These are phyloP conservation scores for Drosophila leonis DNA, from an alignment of 2,888 invertebrate species.

Conservation along the genomic window DNA sequence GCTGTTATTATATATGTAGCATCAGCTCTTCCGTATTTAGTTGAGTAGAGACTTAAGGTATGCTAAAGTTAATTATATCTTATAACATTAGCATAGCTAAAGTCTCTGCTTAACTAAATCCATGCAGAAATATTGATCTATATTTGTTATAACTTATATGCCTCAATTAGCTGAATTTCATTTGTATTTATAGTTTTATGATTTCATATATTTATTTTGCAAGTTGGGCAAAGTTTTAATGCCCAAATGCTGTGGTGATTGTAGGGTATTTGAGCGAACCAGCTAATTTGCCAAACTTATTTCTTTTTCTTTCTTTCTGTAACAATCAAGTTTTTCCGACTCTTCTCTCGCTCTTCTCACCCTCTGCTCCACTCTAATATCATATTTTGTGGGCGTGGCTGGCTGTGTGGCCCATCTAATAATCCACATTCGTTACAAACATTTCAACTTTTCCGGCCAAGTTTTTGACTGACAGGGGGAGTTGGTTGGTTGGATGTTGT, in stretches of 20 bases:
- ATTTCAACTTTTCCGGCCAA: conserved; percentile 57
- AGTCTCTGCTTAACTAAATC: not conserved
- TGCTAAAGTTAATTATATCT: too few species aligned
- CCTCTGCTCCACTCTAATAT: conserved; percentile 4
- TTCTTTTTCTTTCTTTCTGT: not conserved
- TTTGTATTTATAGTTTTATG: not conserved
- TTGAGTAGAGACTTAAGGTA: not conserved
- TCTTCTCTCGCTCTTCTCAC: not conserved
- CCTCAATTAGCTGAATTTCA: not conserved
- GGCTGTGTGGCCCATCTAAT: conserved; percentile 42
- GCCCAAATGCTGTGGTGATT: not conserved
- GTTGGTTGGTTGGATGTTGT: not conserved
- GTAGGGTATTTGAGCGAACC: conserved; percentile 40
- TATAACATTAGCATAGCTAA: too few species aligned
- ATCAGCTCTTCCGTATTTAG: too few species aligned
- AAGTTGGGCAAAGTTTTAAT: conserved; percentile 8
- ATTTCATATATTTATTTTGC: not conserved
- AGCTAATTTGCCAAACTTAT: conserved; percentile 5
- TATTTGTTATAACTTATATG: not conserved
- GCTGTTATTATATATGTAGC: not conserved
- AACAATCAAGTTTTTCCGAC: conserved; percentile 23
- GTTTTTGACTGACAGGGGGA: conserved; percentile 41
- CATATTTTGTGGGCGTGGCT: conserved; percentile 38
- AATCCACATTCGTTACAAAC: conserved; percentile 51
- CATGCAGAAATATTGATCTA: not conserved